A percentile compares a stretch with the other conserved stretches of the same genome.
Evolutionary conservation across 2,113 vertebrate species (phyloP).

Genomic region (Rhinogobius similis): DNA sequence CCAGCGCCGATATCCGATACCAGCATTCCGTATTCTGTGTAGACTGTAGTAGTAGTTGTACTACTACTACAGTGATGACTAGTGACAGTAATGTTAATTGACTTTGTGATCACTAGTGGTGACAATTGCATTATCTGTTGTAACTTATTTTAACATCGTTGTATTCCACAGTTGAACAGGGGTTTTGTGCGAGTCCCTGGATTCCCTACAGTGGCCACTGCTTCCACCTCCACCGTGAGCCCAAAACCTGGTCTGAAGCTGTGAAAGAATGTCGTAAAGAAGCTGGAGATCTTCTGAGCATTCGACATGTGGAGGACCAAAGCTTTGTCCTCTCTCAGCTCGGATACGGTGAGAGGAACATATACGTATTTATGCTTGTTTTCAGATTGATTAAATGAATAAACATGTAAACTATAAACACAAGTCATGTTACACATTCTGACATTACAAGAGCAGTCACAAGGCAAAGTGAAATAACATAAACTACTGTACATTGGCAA

Average conservation of each 20-base stretch:
- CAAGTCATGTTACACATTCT: no score
- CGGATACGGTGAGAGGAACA: slow-evolving; percentile 82
- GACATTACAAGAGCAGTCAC: no score
- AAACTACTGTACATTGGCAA: no score
- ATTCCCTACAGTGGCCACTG: slow-evolving; percentile 87
- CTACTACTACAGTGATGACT: background rate
- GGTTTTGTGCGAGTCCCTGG: slow-evolving; percentile 83
- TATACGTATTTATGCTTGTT: background rate
- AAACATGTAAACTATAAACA: background rate
- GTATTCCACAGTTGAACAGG: slow-evolving; percentile 65
- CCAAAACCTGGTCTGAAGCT: slow-evolving; percentile 82
- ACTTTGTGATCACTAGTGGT: no score
- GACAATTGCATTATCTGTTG: background rate
- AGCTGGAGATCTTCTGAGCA: slow-evolving; percentile 84
- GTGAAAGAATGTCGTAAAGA: slow-evolving; percentile 82
- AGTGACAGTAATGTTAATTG: background rate
- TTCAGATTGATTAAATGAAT: background rate
- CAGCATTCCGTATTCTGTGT: no score
- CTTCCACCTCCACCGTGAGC: slow-evolving; percentile 80
- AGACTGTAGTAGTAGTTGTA: background rate
- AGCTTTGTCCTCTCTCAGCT: slow-evolving; percentile 90
- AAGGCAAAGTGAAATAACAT: no score
- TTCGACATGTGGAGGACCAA: slow-evolving; percentile 88
- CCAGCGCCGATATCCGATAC: no score
- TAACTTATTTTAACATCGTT: background rate